Conservation (phyloP, 2,113 vertebrate species). For the Leuciscus idus region DNA sequence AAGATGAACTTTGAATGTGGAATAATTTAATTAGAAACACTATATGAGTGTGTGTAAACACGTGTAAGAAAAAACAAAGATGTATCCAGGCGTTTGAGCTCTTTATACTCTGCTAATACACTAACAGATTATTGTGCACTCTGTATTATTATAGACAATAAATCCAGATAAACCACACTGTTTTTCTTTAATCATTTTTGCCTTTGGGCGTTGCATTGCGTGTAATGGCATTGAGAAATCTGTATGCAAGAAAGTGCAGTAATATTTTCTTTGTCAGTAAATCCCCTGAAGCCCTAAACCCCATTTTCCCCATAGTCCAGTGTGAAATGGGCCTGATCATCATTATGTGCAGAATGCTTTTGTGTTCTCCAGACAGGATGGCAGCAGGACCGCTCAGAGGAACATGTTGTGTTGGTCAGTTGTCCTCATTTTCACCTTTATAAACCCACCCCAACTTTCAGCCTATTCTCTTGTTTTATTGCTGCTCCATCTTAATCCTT, state of each 20-base stretch:
- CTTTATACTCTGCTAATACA: constrained; percentile 29
- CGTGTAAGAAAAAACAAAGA: not conserved
- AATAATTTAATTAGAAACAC: not conserved
- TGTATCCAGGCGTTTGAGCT: not conserved
- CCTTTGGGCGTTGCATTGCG: not conserved
- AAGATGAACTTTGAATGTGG: not conserved
- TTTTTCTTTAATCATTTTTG: not conserved
- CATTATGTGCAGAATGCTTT: not conserved
- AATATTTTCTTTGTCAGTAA: constrained; percentile 4
- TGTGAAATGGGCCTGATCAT: not conserved
- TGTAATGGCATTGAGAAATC: not conserved
- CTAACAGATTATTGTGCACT: constrained; percentile 14
- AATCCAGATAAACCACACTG: constrained; percentile 22
- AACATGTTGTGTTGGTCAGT: not conserved
- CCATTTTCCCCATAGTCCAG: not conserved
- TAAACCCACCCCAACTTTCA: not conserved
- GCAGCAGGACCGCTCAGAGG: not conserved
- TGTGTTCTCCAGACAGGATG: constrained; percentile 21
- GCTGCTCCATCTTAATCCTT: not conserved
- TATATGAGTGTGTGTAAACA: constrained; percentile 26
- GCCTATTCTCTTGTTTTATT: not conserved
- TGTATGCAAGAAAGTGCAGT: not conserved
- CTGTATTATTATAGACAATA: constrained; percentile 35
- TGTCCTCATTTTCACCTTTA: constrained; percentile 1
- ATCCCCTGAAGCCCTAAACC: not conserved